These are phyloP conservation scores for Eumeta japonica DNA, from an alignment of 1,140 invertebrate genomes.

Conservation along the genomic window DNA sequence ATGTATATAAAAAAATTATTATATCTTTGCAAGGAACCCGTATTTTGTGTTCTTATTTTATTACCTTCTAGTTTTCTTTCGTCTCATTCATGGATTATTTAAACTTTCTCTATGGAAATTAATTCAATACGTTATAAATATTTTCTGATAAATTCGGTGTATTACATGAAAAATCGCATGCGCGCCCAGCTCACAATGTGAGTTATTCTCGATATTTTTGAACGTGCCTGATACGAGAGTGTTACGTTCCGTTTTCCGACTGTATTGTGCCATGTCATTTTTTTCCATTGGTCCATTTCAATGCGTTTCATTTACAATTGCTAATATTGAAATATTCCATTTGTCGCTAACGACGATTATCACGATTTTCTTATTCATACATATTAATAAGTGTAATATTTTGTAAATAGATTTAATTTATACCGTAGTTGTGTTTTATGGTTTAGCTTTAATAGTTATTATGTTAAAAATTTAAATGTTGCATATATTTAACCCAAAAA, in stretches of 20 bases:
- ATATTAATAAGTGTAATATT: slow-evolving; percentile 39
- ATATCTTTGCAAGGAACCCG: too few species aligned
- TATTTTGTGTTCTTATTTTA: slow-evolving; percentile 4
- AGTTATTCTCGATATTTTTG: background rate
- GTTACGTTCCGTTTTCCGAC: slow-evolving; percentile 10
- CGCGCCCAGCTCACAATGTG: too few species aligned
- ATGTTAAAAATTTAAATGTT: slow-evolving; percentile 29
- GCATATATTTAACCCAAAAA: slow-evolving; percentile 49
- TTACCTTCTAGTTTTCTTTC: slow-evolving; percentile 8
- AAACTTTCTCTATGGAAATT: slow-evolving; percentile 1
- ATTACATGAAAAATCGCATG: too few species aligned
- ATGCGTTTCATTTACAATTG: slow-evolving; percentile 6
- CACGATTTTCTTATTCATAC: too few species aligned
- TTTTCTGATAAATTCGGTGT: too few species aligned
- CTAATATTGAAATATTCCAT: background rate
- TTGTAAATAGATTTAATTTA: slow-evolving; percentile 54
- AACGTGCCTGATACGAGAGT: background rate
- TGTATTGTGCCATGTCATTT: slow-evolving; percentile 28
- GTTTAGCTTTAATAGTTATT: slow-evolving; percentile 52
- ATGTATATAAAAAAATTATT: too few species aligned
- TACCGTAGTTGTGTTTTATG: slow-evolving; percentile 36
- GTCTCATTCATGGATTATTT: slow-evolving; percentile 6
- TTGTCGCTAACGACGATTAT: too few species aligned
- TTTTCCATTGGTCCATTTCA: slow-evolving; percentile 2
- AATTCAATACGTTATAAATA: too few species aligned